Evolutionary conservation across 2,888 invertebrate species (phyloP), one percentile per base, ranked within the genome.

Genomic region (Metalampra italica): DNA sequence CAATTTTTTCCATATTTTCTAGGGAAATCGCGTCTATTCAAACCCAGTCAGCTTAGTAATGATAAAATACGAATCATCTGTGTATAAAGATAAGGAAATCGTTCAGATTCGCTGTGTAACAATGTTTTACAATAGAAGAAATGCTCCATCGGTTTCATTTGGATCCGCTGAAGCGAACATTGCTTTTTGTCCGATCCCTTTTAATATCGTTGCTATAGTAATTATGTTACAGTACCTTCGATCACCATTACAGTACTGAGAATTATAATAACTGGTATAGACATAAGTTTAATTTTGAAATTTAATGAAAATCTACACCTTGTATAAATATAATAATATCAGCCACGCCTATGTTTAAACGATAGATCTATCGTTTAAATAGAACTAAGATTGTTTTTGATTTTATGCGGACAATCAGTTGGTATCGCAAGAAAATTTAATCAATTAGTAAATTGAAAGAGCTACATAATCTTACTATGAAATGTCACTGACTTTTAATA

Each of bases 121-220:
- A 41, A 41, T 41, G 29, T 41, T 41, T 41, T 11, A 41, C 41
- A 41, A 41, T 29, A 29, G 41, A 41, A 14, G 41, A 29, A 29
- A 41, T 29, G 41, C 12, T 41, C 41, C 13, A 38, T 38, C 11
- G 29, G 29, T 29, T 29, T 29, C n/a, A 41, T 41, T 41, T 41
- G 15, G 41, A 12, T 29, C 41, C 29, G n/a, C 38, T 38, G 38
- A 14, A 9, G n/a, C 41, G 41, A n/a, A 41, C 22, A 41, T 41
- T 41, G 14, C 29, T 41, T 41, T 29, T 41, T 29, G 41, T 11
- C 38, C 7, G 38, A 9, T 11, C 12, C 38, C 38, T 38, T n/a
- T 38, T 38, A n/a, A 13, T 13, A 13, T 12, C 34, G 38, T 12
- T 9, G 32, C 32, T 32, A 11, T 32, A 11, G 11, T 32, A 32